phyloP scores from a whole-genome alignment of 2,113 vertebrate genomes.

The Dicrurus megarhynchus region DNA sequence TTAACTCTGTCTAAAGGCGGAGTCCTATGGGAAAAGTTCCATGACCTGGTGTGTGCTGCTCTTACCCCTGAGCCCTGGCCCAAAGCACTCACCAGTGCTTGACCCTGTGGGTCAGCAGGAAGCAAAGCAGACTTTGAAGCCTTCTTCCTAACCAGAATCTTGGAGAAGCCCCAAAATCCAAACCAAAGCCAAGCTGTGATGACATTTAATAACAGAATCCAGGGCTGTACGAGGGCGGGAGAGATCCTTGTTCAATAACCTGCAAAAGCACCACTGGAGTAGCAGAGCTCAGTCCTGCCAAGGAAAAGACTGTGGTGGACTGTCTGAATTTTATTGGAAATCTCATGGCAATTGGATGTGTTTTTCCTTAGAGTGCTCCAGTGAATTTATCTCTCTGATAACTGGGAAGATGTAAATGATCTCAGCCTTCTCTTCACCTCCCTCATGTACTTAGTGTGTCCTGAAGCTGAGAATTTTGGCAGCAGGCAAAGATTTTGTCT shows the following conservation, averaged over 20 bases:
- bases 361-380: not conserved
- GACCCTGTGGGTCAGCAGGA: not conserved
- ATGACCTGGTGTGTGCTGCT: not conserved
- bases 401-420: not conserved
- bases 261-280: rapidly evolving
- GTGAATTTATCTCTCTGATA: not conserved
- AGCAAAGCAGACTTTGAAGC: not conserved
- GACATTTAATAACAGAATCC: not conserved
- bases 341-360: not conserved
- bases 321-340: not conserved
- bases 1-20: not conserved
- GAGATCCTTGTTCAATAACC: not conserved
- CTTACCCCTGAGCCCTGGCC: rapidly evolving
- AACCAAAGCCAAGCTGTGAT: not conserved
- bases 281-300: not conserved
- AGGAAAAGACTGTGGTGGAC: not conserved
- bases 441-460: not conserved
- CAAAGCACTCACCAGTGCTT: rapidly evolving
- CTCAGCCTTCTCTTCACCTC: not conserved
- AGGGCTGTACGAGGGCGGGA: not conserved
- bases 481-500: not conserved
- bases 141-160: not conserved
- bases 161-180: not conserved
- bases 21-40: rapidly evolving
- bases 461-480: not conserved